Base-by-base conservation (phyloP, 2,888 invertebrate species). In the Calephelis perditalis region DNA sequence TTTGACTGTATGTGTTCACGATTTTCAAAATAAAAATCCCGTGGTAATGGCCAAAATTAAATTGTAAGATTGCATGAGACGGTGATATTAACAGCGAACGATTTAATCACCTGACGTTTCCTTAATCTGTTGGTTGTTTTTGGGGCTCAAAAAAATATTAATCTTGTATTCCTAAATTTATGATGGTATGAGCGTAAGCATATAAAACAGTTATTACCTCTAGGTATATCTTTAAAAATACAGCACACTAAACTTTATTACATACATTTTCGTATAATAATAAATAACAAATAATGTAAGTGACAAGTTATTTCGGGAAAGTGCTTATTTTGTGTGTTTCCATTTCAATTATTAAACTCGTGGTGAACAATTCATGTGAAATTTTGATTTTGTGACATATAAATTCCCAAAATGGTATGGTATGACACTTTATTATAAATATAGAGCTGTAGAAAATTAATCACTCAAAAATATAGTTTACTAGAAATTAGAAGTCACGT, bases 31-130 rank as follows among this genome's bases (percentile, higher is more conserved):
- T 26, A 10, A 52, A 1, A 52, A 3, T 35, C 72, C 74, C 81
- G 79, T 79, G 77, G 78, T 84, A 85, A 83, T 83, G 84, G 80
- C 80, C 77, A 70, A 79, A 88, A 87, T 88, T 82, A 87, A 89
- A 87, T 89, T 84, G 84, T 84, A 77, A 79, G 81, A 87, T 87
- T 82, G 87, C 86, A 86, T 87, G 87, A 84, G 84, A 84, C 78
- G 78, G 81, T 81, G 84, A 79, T 85, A 87, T 89, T 88, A 87
- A 77, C 83, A 76, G 81, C 81, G 83, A 82, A 80, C 75, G 72
- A 74, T 81, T 79, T 77, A 81, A 86, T 79, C 83, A 83, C 75
- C 77, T 76, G 77, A 79, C 73, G 79, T 82, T 79, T 82, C 83
- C 78, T 79, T 79, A 67, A 75, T 72, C 69, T 72, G 71, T 71